Conservation (phyloP, 30 jellyfish, hydroid and myxozoan genomes). For the Aurelia sp. region DNA sequence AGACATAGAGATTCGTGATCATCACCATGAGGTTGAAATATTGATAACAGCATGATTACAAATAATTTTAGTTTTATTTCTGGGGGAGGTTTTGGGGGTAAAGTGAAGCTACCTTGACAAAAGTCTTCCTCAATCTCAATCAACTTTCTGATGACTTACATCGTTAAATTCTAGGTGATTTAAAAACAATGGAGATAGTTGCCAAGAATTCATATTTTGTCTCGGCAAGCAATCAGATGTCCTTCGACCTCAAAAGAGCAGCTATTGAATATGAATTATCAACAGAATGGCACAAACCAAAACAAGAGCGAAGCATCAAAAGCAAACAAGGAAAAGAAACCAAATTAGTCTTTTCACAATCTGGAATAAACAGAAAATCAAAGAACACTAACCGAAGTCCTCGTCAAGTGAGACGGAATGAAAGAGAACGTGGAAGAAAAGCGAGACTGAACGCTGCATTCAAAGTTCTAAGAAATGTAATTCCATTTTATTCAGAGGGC, state of each 20-base stretch:
- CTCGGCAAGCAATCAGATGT: slow-evolving; percentile 10
- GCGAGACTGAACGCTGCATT: slow-evolving; percentile 93
- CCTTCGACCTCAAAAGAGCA: slow-evolving; percentile 41
- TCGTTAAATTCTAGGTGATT: too few species aligned
- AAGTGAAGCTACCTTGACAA: too few species aligned
- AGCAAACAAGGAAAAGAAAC: slow-evolving; percentile 39
- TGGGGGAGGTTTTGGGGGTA: too few species aligned
- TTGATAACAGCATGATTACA: too few species aligned
- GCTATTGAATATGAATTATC: slow-evolving; percentile 36
- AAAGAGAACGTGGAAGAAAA: slow-evolving; percentile 88
- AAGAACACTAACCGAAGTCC: slow-evolving; percentile 62
- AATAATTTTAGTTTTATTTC: too few species aligned
- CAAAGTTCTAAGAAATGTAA: slow-evolving; percentile 71
- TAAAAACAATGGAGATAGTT: slow-evolving; percentile 8
- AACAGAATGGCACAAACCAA: slow-evolving; percentile 40
- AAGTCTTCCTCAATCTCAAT: too few species aligned
- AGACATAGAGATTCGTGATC: too few species aligned
- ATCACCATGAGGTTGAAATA: too few species aligned
- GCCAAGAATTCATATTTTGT: slow-evolving; percentile 10
- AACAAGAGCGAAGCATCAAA: slow-evolving; percentile 34
- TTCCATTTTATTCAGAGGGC: slow-evolving; percentile 77
- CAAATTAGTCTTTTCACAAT: slow-evolving; percentile 3
- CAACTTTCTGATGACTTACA: too few species aligned
- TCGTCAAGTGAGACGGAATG: slow-evolving; percentile 82
- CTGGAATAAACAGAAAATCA: slow-evolving; percentile 32